phyloP scores from a whole-genome alignment of 2,113 vertebrate genomes.

The Paratilapia polleni region DNA sequence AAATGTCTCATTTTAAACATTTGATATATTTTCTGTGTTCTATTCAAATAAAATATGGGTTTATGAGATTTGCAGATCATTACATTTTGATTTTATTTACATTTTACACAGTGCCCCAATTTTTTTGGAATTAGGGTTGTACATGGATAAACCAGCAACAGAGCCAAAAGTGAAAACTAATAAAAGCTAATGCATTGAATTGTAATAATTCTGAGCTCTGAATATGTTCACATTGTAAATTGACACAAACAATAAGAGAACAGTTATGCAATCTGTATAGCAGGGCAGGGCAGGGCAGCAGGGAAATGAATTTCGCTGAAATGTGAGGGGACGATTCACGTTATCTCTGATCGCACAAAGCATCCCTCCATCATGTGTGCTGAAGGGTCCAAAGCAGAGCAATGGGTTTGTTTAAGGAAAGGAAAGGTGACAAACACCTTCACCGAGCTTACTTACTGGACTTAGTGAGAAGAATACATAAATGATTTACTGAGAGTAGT shows the following conservation, averaged over 20 bases:
- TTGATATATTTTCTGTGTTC: too few relatives aligned
- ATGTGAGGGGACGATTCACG: background rate
- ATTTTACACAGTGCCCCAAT: background rate
- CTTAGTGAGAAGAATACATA: background rate
- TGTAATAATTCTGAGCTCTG: too few relatives aligned
- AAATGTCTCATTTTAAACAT: too few relatives aligned
- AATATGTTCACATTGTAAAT: too few relatives aligned
- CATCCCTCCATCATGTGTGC: conserved; percentile 44
- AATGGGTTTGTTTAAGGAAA: background rate
- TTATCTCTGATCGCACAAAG: conserved; percentile 11
- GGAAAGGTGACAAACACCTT: background rate
- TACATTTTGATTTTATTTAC: background rate
- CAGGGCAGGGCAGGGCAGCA: background rate
- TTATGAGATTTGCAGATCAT: too few relatives aligned
- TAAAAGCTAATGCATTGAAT: background rate
- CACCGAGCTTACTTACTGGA: background rate
- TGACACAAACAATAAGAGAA: too few relatives aligned
- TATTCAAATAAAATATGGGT: too few relatives aligned
- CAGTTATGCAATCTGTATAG: background rate
- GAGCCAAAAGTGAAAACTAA: background rate
- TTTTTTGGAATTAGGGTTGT: background rate
- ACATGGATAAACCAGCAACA: background rate
- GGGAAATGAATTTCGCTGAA: conserved; percentile 18
- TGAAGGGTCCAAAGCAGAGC: background rate
- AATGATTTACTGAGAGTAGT: background rate